Percentiles rank a stretch among this genome's conserved stretches.
phyloP scores from a whole-genome alignment of 2,113 vertebrate genomes.

The Nerophis ophidion region DNA sequence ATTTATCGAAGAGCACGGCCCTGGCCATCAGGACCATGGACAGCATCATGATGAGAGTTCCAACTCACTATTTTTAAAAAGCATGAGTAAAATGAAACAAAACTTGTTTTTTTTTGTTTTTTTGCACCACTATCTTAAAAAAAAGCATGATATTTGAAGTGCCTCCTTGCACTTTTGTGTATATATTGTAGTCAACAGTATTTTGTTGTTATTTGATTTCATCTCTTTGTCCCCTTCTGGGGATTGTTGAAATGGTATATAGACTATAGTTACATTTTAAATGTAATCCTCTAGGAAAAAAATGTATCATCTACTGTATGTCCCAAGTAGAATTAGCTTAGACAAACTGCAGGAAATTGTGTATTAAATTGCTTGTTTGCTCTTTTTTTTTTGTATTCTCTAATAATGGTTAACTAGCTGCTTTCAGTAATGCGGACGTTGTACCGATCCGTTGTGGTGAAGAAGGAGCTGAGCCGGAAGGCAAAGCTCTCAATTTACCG shows the following conservation, averaged over 20 bases:
- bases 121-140: slow-evolving; percentile 75
- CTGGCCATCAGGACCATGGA: slow-evolving; percentile 56
- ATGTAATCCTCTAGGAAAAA: slow-evolving; percentile 70
- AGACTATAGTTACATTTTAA: slow-evolving; percentile 75
- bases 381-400: slow-evolving; percentile 57
- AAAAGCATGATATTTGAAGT: slow-evolving; percentile 85
- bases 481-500: no score
- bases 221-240: slow-evolving; percentile 39
- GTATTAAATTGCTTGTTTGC: slow-evolving; percentile 60
- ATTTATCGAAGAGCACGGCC: slow-evolving; percentile 26
- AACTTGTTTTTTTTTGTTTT: slow-evolving; percentile 43
- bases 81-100: slow-evolving; percentile 66
- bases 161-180: slow-evolving; percentile 87
- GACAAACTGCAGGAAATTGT: slow-evolving; percentile 53
- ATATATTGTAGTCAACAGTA: slow-evolving; percentile 82
- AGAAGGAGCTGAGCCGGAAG: no score
- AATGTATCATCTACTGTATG: slow-evolving; percentile 38
- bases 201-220: slow-evolving; percentile 58
- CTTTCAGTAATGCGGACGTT: no score
- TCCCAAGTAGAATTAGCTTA: slow-evolving; percentile 68
- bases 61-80: slow-evolving; percentile 67
- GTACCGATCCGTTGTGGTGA: no score
- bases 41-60: slow-evolving; percentile 49
- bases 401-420: slow-evolving; percentile 66
- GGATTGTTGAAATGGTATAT: slow-evolving; percentile 72